Evolutionary conservation across 1,140 invertebrate genomes (phyloP), one percentile per base, ranked within the genome.

Genomic region (Zophobas atratus): DNA sequence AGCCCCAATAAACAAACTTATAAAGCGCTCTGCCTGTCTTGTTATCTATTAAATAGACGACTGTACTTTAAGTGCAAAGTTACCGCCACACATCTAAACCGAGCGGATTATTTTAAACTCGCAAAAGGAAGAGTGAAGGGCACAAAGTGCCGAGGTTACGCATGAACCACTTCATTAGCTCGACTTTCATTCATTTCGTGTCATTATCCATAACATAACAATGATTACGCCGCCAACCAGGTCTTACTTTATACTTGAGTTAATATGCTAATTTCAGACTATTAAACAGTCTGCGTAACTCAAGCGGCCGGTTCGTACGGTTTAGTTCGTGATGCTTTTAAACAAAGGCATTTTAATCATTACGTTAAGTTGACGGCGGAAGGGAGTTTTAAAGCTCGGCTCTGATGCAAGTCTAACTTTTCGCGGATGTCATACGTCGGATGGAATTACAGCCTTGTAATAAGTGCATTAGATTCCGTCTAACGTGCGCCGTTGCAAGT

Each of bases 31-130:
- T 51, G n/a, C 49, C 20, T 46, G 49, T 53, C 49, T 53, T 57
- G 55, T 57, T 57, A 57, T 51, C 49, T 63, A 34, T 34, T 63
- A 63, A 43, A 63, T 34, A 48, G 70, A 41, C 35, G 43, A 39
- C 71, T 34, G 71, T 77, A 71, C 60, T 55, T 77, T 56, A 71
- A 77, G 63, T 71, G 49, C 36, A 43, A 77, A 72, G 67, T 57
- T 77, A 77, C 73, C 73, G 71, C 76, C 36, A 73, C 73, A 73
- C 51, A 38, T 70, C 57, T 41, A 39, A 75, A 46, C 56, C 55
- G 55, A 79, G 74, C 55, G 74, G 46, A 76, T 79, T 49, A 79
- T 79, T 76, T 70, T 76, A 76, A 79, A 71, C 70, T 76, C 51
- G 57, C 53, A 75, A 78, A 76, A 67, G 77, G 38, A 72, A 46